Percentiles rank a stretch among this genome's conserved stretches.
These are phyloP conservation scores for Peromyscus californicus DNA, from an alignment of 2,113 vertebrate species.

Conservation along the genomic window DNA sequence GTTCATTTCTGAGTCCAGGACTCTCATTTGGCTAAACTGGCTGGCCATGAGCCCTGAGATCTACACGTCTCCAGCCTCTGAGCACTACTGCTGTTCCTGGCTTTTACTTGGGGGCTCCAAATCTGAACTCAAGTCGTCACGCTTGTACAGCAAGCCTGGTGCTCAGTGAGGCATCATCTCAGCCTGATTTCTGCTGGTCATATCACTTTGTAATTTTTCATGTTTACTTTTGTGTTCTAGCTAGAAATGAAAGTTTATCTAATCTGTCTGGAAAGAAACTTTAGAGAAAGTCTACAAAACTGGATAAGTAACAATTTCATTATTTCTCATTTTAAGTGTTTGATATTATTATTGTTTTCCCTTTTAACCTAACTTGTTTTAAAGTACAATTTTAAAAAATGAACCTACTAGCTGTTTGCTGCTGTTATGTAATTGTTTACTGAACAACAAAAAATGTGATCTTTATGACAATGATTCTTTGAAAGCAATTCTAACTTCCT, in stretches of 20 bases:
- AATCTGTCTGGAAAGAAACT: background rate
- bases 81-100: background rate
- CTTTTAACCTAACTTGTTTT: background rate
- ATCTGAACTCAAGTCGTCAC: background rate
- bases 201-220: slow-evolving; percentile 1
- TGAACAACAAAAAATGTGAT: background rate
- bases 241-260: background rate
- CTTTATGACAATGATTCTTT: background rate
- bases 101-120: background rate
- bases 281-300: background rate
- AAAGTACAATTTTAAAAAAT: background rate
- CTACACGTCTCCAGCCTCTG: background rate
- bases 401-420: background rate
- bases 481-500: background rate
- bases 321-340: slow-evolving; percentile 19
- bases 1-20: background rate
- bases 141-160: background rate
- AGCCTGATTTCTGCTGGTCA: background rate
- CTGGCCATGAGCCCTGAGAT: background rate
- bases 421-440: background rate
- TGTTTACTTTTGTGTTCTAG: background rate
- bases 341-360: background rate
- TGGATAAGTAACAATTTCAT: background rate
- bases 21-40: background rate
- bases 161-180: background rate